Conservation (phyloP, 2,888 invertebrate species). For the Terebella lapidaria region DNA sequence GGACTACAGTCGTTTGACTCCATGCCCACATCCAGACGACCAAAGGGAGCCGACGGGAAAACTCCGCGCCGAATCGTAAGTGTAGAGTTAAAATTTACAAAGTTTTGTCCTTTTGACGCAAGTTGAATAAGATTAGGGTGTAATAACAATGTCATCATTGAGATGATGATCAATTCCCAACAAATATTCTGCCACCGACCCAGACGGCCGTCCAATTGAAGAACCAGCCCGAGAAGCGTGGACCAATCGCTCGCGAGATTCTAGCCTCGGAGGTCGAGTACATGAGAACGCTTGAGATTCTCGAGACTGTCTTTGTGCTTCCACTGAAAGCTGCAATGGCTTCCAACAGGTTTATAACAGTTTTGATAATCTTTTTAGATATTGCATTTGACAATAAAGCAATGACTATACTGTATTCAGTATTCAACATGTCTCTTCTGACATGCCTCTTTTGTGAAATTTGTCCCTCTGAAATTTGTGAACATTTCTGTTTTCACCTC, state of each 20-base stretch:
- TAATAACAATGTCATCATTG: too few relatives aligned
- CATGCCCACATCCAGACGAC: not conserved
- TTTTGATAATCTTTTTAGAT: not conserved
- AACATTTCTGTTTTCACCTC: too few relatives aligned
- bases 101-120: too few relatives aligned
- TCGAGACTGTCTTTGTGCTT: constrained; percentile 38
- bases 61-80: too few relatives aligned
- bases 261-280: constrained; percentile 45
- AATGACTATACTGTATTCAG: not conserved
- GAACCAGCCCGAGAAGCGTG: constrained; percentile 36
- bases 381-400: not conserved
- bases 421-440: too few relatives aligned
- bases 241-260: constrained; percentile 42
- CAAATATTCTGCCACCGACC: too few relatives aligned
- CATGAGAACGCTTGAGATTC: constrained; percentile 36
- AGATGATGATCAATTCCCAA: too few relatives aligned
- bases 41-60: too few relatives aligned
- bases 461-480: too few relatives aligned
- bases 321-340: constrained; percentile 42
- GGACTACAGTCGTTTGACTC: not conserved
- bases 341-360: constrained; percentile 38
- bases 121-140: too few relatives aligned
- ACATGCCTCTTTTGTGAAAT: too few relatives aligned
- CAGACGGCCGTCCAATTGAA: constrained; percentile 34
- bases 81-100: too few relatives aligned